Base-by-base conservation (phyloP, 2,113 vertebrate genomes). In the Reinhardtius hippoglossoides region DNA sequence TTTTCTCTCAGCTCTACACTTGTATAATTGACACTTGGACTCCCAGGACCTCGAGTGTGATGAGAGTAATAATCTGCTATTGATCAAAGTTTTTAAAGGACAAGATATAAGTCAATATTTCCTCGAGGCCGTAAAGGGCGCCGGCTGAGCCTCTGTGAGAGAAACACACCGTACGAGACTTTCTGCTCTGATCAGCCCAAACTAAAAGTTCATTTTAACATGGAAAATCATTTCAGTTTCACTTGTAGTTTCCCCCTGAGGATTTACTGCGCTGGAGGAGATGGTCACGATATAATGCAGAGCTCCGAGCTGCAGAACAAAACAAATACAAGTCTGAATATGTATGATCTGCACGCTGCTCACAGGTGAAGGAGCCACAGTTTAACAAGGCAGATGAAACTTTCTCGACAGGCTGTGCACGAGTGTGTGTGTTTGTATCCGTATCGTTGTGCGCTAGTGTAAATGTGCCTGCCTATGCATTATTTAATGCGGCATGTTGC, bases 401-500 rank as follows among this genome's bases (percentile, higher is more conserved):
- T 60, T 56, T 64, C 56, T 57, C 24, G 48, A 42, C 18, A 21
- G 64, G 48, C 69, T 66, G 57, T 31, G 35, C 62, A 4, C 31
- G 18, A 20, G 54, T 63, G 52, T 64, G 52, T 64, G 42, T 24
- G 13, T 31, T 5, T 7, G 55, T 46, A 12, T 26, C n/a, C n/a
- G 35, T 23, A 59, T n/a, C 8, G 2, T 23, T 23, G 56, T 27
- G 52, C 46, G 27, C 15, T 12, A 5, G 76, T 62, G 57, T 56
- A 58, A 71, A 67, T 68, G 61, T 31, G 52, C 13, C 2, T 16
- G 26, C 24, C 44, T 61, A 58, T 84, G 63, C 69, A 78, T 88
- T 69, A 85, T 79, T 86, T 10, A 86, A 50, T 20, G 48, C 16
- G 5, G 57, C 42, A 71, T 73, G 67, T 74, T 78, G 74, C 64